Evolutionary conservation across 2,888 invertebrate genomes (phyloP), one percentile per base, ranked within the genome.

Genomic region (Acanthoscelides obtectus): DNA sequence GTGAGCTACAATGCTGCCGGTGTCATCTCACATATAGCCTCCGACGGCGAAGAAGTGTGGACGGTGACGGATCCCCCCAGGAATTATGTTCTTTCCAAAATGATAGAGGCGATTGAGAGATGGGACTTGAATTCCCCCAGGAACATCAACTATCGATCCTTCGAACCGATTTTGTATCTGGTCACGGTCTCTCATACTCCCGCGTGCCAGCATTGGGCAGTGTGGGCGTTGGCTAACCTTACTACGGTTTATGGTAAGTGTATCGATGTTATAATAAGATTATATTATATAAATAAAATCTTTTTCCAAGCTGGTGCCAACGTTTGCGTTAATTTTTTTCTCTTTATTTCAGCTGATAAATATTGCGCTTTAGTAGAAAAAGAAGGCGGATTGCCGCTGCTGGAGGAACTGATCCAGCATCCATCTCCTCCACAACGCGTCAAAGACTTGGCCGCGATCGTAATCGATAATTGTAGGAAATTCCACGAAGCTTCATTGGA

Each of bases 81-180:
- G 12, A 88, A 89, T 3, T 87, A 89, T 66, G 96, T 97, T 0
- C 87, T 96, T 19, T 84, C 87, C 12, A 89, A 92, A 74, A 93
- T 98, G 89, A 91, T 93, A 8, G 84, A 87, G 65, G 97, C 97
- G 17, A 95, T 98, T 66, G 90, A 92, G 75, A 89, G 94, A 68
- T 99, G 98, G 98, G 92, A 96, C 83, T 86, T 98, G 68, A 88
- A 88, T 72, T 93, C 95, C 0, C 93, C 93, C 80, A 88, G 99
- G 66, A 98, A 97, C 84, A 99, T 99, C 77, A 99, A 99, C 87
- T 99, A 99, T 86, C 92, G 97, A 76, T 95, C 95, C 27, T 98
- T 99, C 87, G 93, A 96, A 83, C 99, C 99, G 0, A 97, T 99
- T 74, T 87, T 99, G 22, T 90, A 94, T 75, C 87, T 99, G 74